Conservation (phyloP, 2,113 vertebrate species). For the Tachysurus fulvidraco region DNA sequence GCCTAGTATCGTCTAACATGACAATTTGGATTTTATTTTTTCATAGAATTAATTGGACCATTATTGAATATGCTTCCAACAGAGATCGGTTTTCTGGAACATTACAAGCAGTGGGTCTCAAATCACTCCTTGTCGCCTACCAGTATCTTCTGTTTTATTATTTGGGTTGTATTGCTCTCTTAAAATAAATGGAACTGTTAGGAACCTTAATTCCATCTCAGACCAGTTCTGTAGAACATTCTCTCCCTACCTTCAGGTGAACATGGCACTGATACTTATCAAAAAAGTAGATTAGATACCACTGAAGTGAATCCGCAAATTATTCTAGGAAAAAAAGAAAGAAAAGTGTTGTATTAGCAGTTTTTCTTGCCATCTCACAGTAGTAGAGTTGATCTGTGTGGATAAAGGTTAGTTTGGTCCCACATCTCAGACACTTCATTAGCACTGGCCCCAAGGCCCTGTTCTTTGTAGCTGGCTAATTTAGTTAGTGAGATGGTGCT, state of each 20-base stretch:
- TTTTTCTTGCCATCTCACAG: constrained; percentile 13
- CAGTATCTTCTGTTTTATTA: constrained; percentile 41
- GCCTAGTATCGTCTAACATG: constrained; percentile 60
- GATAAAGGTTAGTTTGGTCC: constrained; percentile 20
- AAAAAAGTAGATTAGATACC: constrained; percentile 16
- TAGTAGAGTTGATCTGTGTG: constrained; percentile 12
- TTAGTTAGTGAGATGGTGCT: constrained; percentile 15
- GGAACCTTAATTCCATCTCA: constrained; percentile 25
- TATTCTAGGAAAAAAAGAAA: background rate
- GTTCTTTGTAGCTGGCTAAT: constrained; percentile 26
- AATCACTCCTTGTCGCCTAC: background rate
- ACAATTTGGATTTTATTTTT: constrained; percentile 60
- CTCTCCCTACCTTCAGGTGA: constrained; percentile 11
- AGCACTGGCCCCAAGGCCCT: background rate
- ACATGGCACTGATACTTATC: constrained; percentile 1
- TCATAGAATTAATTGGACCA: constrained; percentile 62
- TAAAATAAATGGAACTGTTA: constrained; percentile 62
- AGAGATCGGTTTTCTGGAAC: constrained; percentile 15
- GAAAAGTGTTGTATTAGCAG: background rate
- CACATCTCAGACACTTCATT: constrained; percentile 20
- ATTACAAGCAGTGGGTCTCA: background rate
- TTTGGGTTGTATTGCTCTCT: constrained; percentile 57
- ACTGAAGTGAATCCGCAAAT: constrained; percentile 25
- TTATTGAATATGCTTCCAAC: constrained; percentile 46
- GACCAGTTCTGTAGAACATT: constrained; percentile 17